phyloP scores from a whole-genome alignment of 64 coral and sea anemone genomes.

The Montipora capricornis region DNA sequence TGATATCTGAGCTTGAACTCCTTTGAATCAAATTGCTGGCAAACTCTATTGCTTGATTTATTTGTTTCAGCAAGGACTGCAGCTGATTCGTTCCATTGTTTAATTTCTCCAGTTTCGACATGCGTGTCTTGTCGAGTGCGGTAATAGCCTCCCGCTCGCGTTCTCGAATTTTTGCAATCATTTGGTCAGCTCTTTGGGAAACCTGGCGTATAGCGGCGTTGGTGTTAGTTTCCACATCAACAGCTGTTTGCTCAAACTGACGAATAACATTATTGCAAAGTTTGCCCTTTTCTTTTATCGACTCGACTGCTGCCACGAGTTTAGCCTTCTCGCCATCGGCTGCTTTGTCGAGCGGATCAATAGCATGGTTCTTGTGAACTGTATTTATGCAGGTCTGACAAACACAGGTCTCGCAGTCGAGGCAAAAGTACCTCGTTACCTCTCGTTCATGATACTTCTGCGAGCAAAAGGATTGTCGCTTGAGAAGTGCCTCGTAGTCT shows the following conservation, averaged over 20 bases:
- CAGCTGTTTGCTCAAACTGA: not conserved
- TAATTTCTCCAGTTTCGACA: not conserved
- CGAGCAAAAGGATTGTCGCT: not conserved
- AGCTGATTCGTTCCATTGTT: not conserved
- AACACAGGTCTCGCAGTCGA: not conserved
- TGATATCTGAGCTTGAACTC: constrained; percentile 15
- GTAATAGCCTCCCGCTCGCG: not conserved
- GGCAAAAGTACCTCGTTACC: not conserved
- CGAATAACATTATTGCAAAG: not conserved
- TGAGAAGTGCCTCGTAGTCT: not conserved
- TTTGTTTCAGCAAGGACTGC: not conserved
- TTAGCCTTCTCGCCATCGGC: constrained; percentile 1
- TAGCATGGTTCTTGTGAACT: not conserved
- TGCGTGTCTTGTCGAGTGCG: not conserved
- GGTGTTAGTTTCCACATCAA: not conserved
- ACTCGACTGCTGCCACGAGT: not conserved
- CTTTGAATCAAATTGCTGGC: not conserved
- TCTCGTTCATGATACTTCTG: constrained; percentile 26
- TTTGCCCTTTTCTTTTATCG: not conserved
- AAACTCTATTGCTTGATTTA: constrained; percentile 5
- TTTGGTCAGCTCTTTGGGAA: constrained; percentile 3
- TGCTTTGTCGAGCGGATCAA: not conserved
- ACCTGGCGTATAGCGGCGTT: not conserved
- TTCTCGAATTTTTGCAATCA: constrained; percentile 5
- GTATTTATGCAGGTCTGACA: not conserved